Conservation (phyloP, 2,888 invertebrate species). For the Eristalinus aeneus region DNA sequence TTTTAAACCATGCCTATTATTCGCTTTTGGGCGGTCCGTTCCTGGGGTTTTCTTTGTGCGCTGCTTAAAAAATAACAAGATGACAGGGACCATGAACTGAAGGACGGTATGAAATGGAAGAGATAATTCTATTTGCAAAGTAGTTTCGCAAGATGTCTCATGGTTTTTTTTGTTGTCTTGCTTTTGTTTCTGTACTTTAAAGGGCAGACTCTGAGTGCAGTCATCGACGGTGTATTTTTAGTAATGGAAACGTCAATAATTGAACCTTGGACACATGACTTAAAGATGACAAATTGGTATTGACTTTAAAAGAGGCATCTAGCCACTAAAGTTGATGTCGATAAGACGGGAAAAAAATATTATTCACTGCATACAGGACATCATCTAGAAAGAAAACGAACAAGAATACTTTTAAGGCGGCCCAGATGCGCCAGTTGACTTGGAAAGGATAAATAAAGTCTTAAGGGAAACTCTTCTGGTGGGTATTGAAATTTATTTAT, state of each 20-base stretch:
- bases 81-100: slow-evolving; percentile 19
- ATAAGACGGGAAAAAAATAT: too few relatives aligned
- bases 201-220: not conserved
- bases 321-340: too few relatives aligned
- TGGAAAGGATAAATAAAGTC: too few relatives aligned
- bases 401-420: too few relatives aligned
- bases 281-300: not conserved
- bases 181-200: not conserved
- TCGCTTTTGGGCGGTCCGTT: slow-evolving; percentile 63
- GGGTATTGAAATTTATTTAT: too few relatives aligned
- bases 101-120: slow-evolving; percentile 32
- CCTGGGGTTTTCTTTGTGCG: slow-evolving; percentile 39
- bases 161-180: not conserved
- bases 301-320: too few relatives aligned
- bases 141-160: slow-evolving; percentile 48
- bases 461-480: too few relatives aligned
- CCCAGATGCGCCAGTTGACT: too few relatives aligned
- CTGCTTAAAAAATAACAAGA: slow-evolving; percentile 39
- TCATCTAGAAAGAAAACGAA: too few relatives aligned
- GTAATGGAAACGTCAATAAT: not conserved
- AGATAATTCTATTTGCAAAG: slow-evolving; percentile 66
- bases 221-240: not conserved
- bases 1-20: slow-evolving; percentile 70
- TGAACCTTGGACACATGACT: not conserved
- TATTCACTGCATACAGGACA: too few relatives aligned